Conservation (phyloP, 1,140 invertebrate genomes). For the Drosophila serrata region DNA sequence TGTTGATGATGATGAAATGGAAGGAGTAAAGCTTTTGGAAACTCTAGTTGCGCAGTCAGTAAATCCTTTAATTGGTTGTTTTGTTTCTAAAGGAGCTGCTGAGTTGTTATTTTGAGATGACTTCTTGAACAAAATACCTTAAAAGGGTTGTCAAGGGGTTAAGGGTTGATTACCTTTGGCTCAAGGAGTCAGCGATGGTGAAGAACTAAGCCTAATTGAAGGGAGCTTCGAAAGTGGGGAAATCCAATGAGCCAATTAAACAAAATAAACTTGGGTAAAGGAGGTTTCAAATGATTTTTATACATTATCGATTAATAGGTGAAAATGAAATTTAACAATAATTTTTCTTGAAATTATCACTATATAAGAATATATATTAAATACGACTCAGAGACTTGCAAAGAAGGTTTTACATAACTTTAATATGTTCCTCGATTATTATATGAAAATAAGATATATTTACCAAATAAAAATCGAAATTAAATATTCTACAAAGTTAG, state of each 20-base stretch:
- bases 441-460: no score
- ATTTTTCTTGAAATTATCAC: no score
- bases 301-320: no score
- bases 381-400: no score
- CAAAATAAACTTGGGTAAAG: not conserved
- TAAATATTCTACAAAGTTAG: not conserved
- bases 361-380: no score
- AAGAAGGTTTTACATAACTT: no score
- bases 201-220: slow-evolving; percentile 43
- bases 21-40: slow-evolving; percentile 12
- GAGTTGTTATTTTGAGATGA: slow-evolving; percentile 32
- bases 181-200: not conserved
- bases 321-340: no score
- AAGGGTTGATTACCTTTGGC: slow-evolving; percentile 48
- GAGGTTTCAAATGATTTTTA: not conserved
- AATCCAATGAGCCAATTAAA: slow-evolving; percentile 55
- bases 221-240: slow-evolving; percentile 26
- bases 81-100: slow-evolving; percentile 32
- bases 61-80: slow-evolving; percentile 82
- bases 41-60: slow-evolving; percentile 49
- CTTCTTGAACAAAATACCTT: slow-evolving; percentile 37
- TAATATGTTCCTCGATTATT: no score
- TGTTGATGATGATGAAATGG: slow-evolving; percentile 12
- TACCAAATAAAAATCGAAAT: no score
- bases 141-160: slow-evolving; percentile 63